Evolutionary conservation across 53 echinoderm and acorn worm species (phyloP).

Genomic region (Astropecten irregularis): DNA sequence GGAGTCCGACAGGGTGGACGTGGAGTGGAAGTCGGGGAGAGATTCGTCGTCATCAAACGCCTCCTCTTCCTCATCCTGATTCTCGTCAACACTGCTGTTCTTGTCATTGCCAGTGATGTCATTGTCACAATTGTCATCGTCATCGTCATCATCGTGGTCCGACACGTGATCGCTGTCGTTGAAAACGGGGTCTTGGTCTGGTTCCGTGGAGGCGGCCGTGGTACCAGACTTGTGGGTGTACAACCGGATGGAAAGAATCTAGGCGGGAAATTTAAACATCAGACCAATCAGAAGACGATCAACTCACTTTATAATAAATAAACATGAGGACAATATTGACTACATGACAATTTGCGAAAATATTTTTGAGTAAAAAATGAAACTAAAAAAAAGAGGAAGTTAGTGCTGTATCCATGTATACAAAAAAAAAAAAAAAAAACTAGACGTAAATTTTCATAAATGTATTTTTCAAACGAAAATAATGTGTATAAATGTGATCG

Average conservation of each 20-base stretch:
- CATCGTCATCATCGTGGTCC: slow-evolving; percentile 34
- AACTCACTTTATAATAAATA: neutral
- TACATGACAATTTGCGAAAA: no score
- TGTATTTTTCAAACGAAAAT: no score
- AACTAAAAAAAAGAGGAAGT: no score
- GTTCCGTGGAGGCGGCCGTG: slow-evolving; percentile 9
- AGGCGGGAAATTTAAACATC: no score
- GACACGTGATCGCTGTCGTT: slow-evolving; percentile 24
- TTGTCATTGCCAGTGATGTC: neutral
- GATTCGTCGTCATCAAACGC: neutral
- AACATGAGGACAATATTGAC: neutral
- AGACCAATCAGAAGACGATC: neutral
- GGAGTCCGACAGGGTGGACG: slow-evolving; percentile 26
- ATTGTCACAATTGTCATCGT: slow-evolving; percentile 39
- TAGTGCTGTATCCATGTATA: no score
- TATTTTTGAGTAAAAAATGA: no score
- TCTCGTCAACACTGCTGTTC: slow-evolving; percentile 8
- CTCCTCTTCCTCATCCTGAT: neutral
- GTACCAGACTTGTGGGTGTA: slow-evolving; percentile 81
- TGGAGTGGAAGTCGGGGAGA: slow-evolving; percentile 18
- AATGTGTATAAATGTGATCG: no score
- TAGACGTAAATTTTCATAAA: no score
- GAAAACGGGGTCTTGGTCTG: neutral
- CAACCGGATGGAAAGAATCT: slow-evolving; percentile 92
- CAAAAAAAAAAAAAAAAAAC: no score